Evolutionary conservation across 2,888 invertebrate genomes (phyloP).

Genomic region (Theretra japonica): DNA sequence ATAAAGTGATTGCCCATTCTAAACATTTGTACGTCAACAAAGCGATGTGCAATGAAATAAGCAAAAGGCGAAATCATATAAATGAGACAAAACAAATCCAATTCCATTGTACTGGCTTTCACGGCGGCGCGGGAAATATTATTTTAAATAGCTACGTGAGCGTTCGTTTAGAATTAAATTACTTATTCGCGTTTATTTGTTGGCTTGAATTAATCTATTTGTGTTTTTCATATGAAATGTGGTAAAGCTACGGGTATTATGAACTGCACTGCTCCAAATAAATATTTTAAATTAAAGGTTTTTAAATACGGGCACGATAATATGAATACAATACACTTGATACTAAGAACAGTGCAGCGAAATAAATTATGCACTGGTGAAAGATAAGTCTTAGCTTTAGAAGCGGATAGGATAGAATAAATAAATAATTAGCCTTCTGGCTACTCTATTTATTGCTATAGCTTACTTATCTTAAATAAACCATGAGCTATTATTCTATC

Average conservation of each 20-base stretch:
- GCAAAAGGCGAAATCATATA: conserved; percentile 39
- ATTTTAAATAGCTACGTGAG: conserved; percentile 8
- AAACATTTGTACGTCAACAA: conserved; percentile 27
- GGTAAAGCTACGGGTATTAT: neutral
- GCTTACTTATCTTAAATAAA: no score
- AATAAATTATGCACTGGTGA: no score
- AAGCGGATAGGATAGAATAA: no score
- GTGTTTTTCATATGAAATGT: neutral
- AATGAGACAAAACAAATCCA: conserved; percentile 43
- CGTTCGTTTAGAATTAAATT: conserved; percentile 2
- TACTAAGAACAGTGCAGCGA: no score
- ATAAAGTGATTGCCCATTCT: neutral
- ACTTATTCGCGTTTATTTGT: neutral
- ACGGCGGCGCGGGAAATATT: conserved; percentile 10
- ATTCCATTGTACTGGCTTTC: conserved; percentile 2
- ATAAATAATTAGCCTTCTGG: no score
- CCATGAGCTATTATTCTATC: no score
- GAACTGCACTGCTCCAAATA: no score
- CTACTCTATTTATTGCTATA: no score
- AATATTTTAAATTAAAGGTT: no score
- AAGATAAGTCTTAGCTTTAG: no score
- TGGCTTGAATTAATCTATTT: neutral
- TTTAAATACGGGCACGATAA: no score
- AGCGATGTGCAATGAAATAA: conserved; percentile 38
- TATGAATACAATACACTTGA: no score